A percentile compares a stretch with the other conserved stretches of the same genome.
phyloP scores from a whole-genome alignment of 2,797 vertebrate genomes.

The Ciconia nigra region DNA sequence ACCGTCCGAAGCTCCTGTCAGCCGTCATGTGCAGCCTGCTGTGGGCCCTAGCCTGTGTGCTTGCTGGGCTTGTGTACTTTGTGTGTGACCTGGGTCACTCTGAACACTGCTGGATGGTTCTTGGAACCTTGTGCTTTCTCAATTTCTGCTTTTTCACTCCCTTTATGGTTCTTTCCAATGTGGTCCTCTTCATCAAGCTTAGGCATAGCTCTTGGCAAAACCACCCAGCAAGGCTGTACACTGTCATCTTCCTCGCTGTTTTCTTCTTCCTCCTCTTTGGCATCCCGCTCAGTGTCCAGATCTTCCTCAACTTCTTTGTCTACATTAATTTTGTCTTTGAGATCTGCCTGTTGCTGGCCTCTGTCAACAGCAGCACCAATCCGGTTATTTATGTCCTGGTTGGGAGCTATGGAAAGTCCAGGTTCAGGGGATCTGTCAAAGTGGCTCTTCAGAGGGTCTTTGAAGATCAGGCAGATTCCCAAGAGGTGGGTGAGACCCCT shows the following conservation, averaged over 20 bases:
- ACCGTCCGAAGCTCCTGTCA: not conserved
- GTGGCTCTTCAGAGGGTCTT: slow-evolving; percentile 35
- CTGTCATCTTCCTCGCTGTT: slow-evolving; percentile 20
- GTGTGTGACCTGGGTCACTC: not conserved
- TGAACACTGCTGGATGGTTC: accelerated
- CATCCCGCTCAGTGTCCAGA: not conserved
- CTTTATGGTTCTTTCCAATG: slow-evolving; percentile 1
- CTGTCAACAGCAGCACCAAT: slow-evolving; percentile 47
- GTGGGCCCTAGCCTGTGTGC: slow-evolving; percentile 11
- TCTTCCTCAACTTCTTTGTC: not conserved
- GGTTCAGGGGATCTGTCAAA: not conserved
- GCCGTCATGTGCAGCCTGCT: not conserved
- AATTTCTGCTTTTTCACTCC: slow-evolving; percentile 38
- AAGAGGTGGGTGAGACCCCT: not conserved
- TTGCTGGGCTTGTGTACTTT: not conserved
- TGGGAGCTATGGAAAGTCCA: not conserved
- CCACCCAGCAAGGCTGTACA: not conserved
- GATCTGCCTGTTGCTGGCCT: not conserved
- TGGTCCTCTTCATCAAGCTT: slow-evolving; percentile 29
- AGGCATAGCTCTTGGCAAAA: not conserved
- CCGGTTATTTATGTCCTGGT: slow-evolving; percentile 51
- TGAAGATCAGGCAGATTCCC: not conserved
- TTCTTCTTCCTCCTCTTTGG: slow-evolving; percentile 35
- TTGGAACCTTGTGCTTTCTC: not conserved
- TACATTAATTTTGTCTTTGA: not conserved